These are phyloP conservation scores for Caenorhabditis remanei DNA, from an alignment of 1,140 invertebrate genomes.

Conservation along the genomic window DNA sequence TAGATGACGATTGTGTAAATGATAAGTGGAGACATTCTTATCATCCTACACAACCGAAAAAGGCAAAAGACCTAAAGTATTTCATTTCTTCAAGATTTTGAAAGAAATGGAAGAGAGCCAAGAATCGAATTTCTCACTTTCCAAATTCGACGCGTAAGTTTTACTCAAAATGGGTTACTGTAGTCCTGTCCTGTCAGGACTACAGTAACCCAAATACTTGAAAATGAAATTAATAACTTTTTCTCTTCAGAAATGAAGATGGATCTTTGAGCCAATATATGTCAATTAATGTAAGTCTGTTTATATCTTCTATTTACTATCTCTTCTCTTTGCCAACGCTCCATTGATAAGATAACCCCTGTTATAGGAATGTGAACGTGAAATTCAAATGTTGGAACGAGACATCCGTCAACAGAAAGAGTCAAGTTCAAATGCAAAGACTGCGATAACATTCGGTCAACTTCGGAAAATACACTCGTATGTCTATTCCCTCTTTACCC, in stretches of 20 bases:
- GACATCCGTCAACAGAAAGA: constrained; percentile 63
- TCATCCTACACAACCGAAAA: constrained; percentile 3
- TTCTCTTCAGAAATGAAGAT: constrained; percentile 7
- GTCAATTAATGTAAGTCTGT: constrained; percentile 26
- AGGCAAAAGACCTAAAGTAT: neutral
- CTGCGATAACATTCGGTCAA: constrained; percentile 62
- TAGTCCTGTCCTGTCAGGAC: no score
- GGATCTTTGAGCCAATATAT: constrained; percentile 19
- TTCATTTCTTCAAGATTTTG: neutral
- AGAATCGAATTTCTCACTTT: constrained; percentile 16
- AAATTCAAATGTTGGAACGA: constrained; percentile 60
- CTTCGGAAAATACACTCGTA: constrained; percentile 60
- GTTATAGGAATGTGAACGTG: constrained; percentile 51
- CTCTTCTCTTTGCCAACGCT: neutral
- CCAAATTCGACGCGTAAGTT: constrained; percentile 33
- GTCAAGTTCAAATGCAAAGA: constrained; percentile 63
- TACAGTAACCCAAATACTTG: no score
- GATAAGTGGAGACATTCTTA: constrained; percentile 11
- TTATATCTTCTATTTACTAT: no score
- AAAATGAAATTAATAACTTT: no score
- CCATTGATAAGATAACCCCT: neutral
- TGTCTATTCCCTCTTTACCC: neutral
- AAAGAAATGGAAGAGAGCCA: constrained; percentile 19
- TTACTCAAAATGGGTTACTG: neutral
- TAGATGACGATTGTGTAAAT: constrained; percentile 22